These are phyloP conservation scores for Cololabis saira DNA, from an alignment of 2,113 vertebrate genomes.

Conservation along the genomic window DNA sequence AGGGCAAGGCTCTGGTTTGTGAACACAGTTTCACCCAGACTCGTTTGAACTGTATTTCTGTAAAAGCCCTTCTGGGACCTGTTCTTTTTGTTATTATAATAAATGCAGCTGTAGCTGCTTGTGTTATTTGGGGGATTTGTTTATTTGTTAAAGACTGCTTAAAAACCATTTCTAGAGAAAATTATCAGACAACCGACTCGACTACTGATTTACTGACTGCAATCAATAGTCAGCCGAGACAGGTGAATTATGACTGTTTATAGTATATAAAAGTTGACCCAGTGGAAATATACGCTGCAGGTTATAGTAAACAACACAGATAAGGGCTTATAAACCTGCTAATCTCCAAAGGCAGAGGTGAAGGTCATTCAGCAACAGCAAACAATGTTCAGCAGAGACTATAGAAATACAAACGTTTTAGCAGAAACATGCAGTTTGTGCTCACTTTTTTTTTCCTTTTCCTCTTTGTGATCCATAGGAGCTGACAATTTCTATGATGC, in stretches of 20 bases:
- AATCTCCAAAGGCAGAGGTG: not conserved
- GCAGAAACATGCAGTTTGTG: not conserved
- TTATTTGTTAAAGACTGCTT: not conserved
- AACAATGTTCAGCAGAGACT: not conserved
- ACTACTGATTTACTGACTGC: not conserved
- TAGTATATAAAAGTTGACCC: conserved; percentile 4
- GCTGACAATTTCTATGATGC: conserved; percentile 97
- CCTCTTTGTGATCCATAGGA: conserved; percentile 76
- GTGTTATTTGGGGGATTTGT: not conserved
- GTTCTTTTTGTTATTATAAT: not conserved
- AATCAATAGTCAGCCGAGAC: not conserved
- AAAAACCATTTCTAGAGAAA: not conserved
- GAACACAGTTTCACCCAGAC: not conserved
- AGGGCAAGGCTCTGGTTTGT: not conserved
- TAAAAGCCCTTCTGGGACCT: no score
- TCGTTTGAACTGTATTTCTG: not conserved
- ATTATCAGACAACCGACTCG: no score
- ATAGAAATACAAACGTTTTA: not conserved
- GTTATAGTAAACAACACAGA: conserved; percentile 21
- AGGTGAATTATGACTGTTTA: not conserved
- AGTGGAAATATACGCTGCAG: not conserved
- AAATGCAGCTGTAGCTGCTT: not conserved
- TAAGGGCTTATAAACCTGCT: conserved; percentile 34
- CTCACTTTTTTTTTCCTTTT: not conserved
- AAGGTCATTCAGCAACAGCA: conserved; percentile 22